Percentiles rank a stretch among this genome's conserved stretches.
These are phyloP conservation scores for Andrena praecox DNA, from an alignment of 2,888 invertebrate genomes.

Conservation along the genomic window DNA sequence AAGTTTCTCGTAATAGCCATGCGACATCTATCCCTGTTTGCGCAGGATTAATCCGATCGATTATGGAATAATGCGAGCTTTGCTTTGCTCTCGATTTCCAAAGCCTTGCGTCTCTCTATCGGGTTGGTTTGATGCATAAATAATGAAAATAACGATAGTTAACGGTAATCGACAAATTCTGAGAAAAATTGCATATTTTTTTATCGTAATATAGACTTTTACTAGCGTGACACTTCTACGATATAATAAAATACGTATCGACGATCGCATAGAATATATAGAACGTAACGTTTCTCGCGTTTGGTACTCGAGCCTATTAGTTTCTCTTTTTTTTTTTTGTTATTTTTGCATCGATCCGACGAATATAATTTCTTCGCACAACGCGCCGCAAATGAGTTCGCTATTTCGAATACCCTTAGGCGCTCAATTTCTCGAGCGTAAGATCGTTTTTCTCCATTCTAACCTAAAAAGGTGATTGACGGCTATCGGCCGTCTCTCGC, in stretches of 20 bases:
- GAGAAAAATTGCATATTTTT: constrained; percentile 18
- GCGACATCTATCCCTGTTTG: constrained; percentile 57
- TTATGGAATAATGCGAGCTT: constrained; percentile 27
- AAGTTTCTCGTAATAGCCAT: constrained; percentile 68
- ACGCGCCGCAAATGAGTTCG: constrained; percentile 21
- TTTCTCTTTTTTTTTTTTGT: not conserved
- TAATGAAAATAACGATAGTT: not conserved
- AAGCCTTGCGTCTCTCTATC: not conserved
- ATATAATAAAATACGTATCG: not conserved
- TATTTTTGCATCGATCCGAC: constrained; percentile 25
- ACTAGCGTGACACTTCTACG: not conserved
- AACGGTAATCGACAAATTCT: constrained; percentile 9
- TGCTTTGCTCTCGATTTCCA: constrained; percentile 17
- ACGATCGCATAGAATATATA: not conserved
- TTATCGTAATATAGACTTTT: not conserved
- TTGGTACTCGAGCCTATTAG: not conserved
- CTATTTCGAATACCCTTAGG: not conserved
- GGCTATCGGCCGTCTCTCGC: constrained; percentile 9
- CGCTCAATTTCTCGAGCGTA: constrained; percentile 20
- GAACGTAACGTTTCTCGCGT: not conserved
- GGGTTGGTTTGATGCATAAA: constrained; percentile 10
- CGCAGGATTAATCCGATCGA: constrained; percentile 40
- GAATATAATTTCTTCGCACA: constrained; percentile 23
- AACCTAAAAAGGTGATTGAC: constrained; percentile 10
- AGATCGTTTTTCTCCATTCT: constrained; percentile 3